Percentiles rank a stretch among this genome's conserved stretches.
phyloP scores from a whole-genome alignment of 2,113 vertebrate species.

The Channa maculata region DNA sequence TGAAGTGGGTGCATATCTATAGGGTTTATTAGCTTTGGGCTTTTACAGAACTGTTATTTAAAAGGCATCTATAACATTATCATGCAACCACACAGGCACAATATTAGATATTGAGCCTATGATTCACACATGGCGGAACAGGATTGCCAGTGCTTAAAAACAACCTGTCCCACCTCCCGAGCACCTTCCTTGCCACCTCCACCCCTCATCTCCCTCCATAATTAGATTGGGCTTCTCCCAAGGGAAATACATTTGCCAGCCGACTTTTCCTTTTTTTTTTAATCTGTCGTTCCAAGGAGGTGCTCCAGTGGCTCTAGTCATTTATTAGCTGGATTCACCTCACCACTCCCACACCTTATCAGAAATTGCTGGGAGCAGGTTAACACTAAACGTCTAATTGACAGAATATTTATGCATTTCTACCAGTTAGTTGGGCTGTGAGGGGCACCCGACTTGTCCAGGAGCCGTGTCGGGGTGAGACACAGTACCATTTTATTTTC shows the following conservation, averaged over 20 bases:
- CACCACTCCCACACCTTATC: conserved; percentile 84
- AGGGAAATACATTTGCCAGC: conserved; percentile 83
- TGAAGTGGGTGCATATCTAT: too few species aligned
- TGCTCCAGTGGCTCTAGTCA: conserved; percentile 73
- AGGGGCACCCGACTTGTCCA: conserved; percentile 25
- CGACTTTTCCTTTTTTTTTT: conserved; percentile 66
- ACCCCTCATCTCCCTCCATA: conserved; percentile 66
- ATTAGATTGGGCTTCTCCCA: conserved; percentile 79
- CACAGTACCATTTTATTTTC: background rate
- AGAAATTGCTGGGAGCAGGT: conserved; percentile 84
- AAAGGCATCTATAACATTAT: background rate
- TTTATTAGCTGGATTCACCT: conserved; percentile 87
- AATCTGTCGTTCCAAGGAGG: conserved; percentile 72
- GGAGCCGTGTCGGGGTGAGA: conserved; percentile 22
- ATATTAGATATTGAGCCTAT: conserved; percentile 6
- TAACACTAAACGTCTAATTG: conserved; percentile 83
- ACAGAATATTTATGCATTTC: conserved; percentile 86
- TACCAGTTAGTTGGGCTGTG: conserved; percentile 71
- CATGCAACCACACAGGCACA: background rate
- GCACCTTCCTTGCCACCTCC: conserved; percentile 23
- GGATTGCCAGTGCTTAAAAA: background rate
- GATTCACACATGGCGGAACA: conserved; percentile 5
- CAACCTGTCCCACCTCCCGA: conserved; percentile 10
- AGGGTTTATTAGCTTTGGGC: background rate
- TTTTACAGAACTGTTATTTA: background rate